Percentiles rank a stretch among this genome's conserved stretches.
Conservation (phyloP, 2,888 invertebrate species). For the Apotomis turbidana region DNA sequence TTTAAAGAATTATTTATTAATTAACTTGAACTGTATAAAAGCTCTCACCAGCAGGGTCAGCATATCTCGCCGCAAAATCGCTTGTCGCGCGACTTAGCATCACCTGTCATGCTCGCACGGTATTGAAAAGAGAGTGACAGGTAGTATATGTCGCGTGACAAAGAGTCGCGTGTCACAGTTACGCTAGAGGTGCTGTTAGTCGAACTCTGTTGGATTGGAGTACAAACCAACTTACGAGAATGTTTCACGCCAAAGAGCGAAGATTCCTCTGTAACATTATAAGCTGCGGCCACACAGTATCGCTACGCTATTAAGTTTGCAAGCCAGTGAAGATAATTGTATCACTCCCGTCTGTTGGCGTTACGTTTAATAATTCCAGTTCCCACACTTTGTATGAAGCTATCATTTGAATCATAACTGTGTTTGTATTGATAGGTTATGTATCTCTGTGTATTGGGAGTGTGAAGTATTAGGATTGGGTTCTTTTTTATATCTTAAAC, state of each 20-base stretch:
- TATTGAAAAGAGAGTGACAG: too few species aligned
- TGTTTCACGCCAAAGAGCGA: background rate
- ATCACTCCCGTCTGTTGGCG: slow-evolving; percentile 38
- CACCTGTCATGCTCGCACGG: too few species aligned
- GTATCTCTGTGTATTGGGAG: background rate
- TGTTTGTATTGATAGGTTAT: slow-evolving; percentile 26
- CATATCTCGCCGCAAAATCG: too few species aligned
- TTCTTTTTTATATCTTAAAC: slow-evolving; percentile 4
- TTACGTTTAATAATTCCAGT: slow-evolving; percentile 38
- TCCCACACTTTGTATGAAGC: slow-evolving; percentile 37
- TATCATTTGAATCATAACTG: slow-evolving; percentile 26
- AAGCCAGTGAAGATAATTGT: slow-evolving; percentile 42
- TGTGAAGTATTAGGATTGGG: background rate
- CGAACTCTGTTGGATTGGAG: too few species aligned
- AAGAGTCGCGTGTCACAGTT: too few species aligned
- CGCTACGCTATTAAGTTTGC: slow-evolving; percentile 40
- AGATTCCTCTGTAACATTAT: slow-evolving; percentile 12
- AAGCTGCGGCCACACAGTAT: slow-evolving; percentile 8
- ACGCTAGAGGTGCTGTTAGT: too few species aligned
- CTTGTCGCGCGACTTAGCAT: too few species aligned
- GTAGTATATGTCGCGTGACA: too few species aligned
- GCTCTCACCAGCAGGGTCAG: too few species aligned
- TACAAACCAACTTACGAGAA: too few species aligned
- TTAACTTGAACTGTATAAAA: too few species aligned
- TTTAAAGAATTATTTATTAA: too few species aligned